A percentile compares a stretch with the other conserved stretches of the same genome.
Evolutionary conservation across 2,113 vertebrate species (phyloP).

Genomic region (Daphoenositta chrysoptera): DNA sequence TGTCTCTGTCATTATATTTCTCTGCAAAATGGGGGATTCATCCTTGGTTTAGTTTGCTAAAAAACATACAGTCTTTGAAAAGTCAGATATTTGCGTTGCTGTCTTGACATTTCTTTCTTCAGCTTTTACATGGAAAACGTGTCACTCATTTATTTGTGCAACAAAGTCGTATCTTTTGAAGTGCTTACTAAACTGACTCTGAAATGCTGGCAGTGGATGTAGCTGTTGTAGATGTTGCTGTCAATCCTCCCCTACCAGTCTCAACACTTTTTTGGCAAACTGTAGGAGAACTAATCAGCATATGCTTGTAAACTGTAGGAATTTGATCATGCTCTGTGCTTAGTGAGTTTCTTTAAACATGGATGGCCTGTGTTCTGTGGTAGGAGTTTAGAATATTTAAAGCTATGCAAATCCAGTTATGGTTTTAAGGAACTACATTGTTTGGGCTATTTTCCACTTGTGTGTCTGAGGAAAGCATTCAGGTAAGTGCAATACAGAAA

Average conservation of each 20-base stretch:
- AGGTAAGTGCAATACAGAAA: not conserved
- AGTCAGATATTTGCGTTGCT: not conserved
- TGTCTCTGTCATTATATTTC: not conserved
- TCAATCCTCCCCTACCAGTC: not conserved
- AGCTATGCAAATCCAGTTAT: not conserved
- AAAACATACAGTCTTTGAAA: not conserved
- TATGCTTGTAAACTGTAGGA: not conserved
- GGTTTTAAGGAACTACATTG: not conserved
- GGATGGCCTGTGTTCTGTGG: not conserved
- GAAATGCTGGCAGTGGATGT: not conserved
- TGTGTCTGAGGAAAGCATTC: not conserved
- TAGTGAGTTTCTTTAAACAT: not conserved
- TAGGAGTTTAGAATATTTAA: not conserved
- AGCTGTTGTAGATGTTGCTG: not conserved
- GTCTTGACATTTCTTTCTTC: not conserved
- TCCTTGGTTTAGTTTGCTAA: not conserved
- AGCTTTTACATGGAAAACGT: not conserved
- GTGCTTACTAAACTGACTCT: not conserved
- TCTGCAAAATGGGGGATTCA: not conserved
- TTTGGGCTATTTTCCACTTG: not conserved
- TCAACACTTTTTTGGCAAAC: not conserved
- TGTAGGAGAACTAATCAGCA: not conserved
- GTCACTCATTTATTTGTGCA: not conserved
- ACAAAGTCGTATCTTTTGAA: not conserved
- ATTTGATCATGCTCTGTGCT: not conserved